These are phyloP conservation scores for Sciurus niger DNA, from an alignment of 2,113 vertebrate species.

Conservation along the genomic window DNA sequence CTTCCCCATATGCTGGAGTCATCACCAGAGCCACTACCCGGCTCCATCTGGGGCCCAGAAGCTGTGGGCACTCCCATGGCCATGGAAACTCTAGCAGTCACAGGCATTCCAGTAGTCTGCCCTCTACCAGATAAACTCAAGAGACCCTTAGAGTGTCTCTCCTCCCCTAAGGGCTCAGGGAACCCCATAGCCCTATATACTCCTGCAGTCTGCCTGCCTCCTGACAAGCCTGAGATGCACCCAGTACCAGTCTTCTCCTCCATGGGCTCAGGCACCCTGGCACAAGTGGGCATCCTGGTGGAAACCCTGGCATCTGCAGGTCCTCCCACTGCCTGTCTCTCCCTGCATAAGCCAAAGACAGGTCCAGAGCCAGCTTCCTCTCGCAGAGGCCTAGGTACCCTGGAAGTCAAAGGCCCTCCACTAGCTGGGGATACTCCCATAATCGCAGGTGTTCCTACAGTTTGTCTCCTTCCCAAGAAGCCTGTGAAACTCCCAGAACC, in stretches of 20 bases:
- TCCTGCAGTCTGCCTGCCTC: neutral
- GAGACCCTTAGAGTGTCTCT: neutral
- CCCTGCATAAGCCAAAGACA: neutral
- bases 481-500: neutral
- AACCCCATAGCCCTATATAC: neutral
- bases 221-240: neutral
- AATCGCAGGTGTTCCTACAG: neutral
- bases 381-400: neutral
- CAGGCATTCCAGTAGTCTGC: neutral
- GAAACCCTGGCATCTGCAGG: neutral
- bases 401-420: neutral
- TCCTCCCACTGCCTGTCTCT: neutral
- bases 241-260: neutral
- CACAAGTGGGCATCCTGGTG: neutral
- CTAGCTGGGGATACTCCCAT: neutral
- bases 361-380: conserved; percentile 24
- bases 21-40: neutral
- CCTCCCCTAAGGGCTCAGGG: neutral
- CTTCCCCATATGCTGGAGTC: neutral
- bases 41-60: neutral
- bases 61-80: neutral
- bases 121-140: neutral
- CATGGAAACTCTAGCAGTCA: neutral
- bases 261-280: neutral
- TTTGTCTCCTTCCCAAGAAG: conserved; percentile 23